These are phyloP conservation scores for Dasypus novemcinctus DNA, from an alignment of 2,113 vertebrate genomes.

Conservation along the genomic window DNA sequence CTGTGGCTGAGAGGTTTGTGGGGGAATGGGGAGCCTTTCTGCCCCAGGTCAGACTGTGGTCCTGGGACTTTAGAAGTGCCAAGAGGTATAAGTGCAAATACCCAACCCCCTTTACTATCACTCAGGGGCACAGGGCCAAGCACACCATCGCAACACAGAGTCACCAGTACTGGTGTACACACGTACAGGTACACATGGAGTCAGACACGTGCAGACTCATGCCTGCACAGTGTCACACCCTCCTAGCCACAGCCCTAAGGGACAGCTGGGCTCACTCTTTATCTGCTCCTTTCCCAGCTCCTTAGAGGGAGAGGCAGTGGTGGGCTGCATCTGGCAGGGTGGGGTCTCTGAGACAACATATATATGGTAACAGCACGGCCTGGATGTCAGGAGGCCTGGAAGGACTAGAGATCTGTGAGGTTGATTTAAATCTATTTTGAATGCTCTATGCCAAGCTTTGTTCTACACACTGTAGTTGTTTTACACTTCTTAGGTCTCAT, in stretches of 20 bases:
- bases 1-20: constrained; percentile 9
- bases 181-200: neutral
- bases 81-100: neutral
- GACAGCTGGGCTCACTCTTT: neutral
- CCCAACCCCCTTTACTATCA: neutral
- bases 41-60: neutral
- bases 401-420: neutral
- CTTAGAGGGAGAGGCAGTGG: neutral
- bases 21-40: neutral
- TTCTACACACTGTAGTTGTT: neutral
- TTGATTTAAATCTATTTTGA: neutral
- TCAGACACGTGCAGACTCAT: neutral
- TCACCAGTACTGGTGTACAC: neutral
- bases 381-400: neutral
- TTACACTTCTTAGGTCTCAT: neutral
- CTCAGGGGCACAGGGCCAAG: neutral
- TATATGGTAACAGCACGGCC: neutral
- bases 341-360: neutral
- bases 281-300: neutral
- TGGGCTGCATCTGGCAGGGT: neutral
- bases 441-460: neutral
- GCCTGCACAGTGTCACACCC: neutral
- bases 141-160: neutral
- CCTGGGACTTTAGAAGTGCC: neutral
- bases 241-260: neutral